phyloP scores from a whole-genome alignment of 2,888 invertebrate species.

The Lepidochrysops patricia region DNA sequence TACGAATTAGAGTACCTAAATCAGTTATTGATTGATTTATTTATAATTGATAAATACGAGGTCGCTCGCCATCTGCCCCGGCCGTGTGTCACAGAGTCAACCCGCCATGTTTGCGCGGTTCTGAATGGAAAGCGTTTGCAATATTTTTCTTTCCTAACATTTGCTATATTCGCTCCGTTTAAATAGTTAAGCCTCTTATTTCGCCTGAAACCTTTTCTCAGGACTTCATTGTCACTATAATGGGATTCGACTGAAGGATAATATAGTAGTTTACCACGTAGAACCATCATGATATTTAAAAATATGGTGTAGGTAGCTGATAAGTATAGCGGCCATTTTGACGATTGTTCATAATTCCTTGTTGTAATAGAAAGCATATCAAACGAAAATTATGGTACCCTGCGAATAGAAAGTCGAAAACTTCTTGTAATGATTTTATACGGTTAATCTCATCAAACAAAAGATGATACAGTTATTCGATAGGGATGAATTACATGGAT shows the following conservation, averaged over 20 bases:
- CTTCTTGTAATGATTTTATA: not conserved
- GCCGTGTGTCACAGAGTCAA: constrained; percentile 26
- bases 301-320: too few species aligned
- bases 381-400: not conserved
- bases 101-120: constrained; percentile 49
- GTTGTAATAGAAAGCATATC: not conserved
- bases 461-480: not conserved
- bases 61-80: not conserved
- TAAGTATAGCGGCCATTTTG: too few species aligned
- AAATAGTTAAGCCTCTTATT: constrained; percentile 18
- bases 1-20: too few species aligned
- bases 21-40: too few species aligned
- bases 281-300: too few species aligned
- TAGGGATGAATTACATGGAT: not conserved
- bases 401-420: not conserved
- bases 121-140: constrained; percentile 48
- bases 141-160: constrained; percentile 42
- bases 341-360: too few species aligned
- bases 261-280: too few species aligned
- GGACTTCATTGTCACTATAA: not conserved
- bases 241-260: not conserved
- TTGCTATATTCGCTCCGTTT: constrained; percentile 16
- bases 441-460: not conserved
- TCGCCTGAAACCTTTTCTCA: not conserved
- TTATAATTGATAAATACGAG: too few species aligned